Conservation (phyloP, 2,113 vertebrate genomes). For the Coracopsis vasa region DNA sequence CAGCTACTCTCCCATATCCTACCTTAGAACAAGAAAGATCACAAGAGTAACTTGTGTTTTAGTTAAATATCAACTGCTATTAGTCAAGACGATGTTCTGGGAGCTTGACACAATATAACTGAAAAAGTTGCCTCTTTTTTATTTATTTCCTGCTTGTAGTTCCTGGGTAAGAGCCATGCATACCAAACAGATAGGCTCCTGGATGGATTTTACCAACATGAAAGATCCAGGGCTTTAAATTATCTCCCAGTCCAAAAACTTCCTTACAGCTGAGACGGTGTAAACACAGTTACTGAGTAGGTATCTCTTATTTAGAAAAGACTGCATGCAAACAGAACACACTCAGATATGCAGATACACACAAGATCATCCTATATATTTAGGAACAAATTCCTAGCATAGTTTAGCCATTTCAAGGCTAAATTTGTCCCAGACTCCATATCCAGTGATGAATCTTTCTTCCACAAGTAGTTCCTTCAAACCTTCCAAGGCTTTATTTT, state of each 20-base stretch:
- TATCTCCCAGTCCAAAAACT: conserved; percentile 15
- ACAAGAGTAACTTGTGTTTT: neutral
- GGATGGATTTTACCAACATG: conserved; percentile 30
- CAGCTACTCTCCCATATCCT: conserved; percentile 32
- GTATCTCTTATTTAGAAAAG: neutral
- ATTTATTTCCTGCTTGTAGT: conserved; percentile 17
- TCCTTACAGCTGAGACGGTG: neutral
- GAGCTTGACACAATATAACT: neutral
- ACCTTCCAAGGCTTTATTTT: neutral
- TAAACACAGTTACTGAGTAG: conserved; percentile 3
- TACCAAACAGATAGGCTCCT: conserved; percentile 32
- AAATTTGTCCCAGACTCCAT: neutral
- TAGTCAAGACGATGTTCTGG: conserved; percentile 21
- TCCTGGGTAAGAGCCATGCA: neutral
- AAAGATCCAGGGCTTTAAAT: conserved; percentile 46
- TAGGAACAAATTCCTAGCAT: neutral
- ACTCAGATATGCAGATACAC: neutral
- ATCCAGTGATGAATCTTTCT: neutral
- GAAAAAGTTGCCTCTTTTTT: neutral
- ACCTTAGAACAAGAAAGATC: conserved; percentile 27
- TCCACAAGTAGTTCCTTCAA: conserved; percentile 7
- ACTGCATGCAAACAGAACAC: conserved; percentile 20
- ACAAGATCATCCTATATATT: neutral
- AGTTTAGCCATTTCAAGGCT: neutral
- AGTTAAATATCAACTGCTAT: conserved; percentile 37